Evolutionary conservation across 2,888 invertebrate species (phyloP).

Genomic region (Aplocera efformata): DNA sequence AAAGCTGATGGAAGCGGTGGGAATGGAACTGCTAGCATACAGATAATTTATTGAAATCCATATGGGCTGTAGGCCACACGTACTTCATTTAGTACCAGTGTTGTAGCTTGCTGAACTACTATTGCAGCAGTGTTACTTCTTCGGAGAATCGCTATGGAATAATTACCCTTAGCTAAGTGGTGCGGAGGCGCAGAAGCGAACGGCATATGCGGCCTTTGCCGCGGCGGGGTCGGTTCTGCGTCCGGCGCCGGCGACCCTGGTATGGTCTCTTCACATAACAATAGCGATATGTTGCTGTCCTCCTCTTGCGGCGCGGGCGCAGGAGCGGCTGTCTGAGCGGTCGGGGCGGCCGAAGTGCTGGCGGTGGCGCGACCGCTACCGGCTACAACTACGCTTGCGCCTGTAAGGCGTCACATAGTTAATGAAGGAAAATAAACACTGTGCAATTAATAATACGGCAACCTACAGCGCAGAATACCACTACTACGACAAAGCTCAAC

Average conservation of each 20-base stretch:
- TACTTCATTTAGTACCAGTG: too few relatives aligned
- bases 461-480: too few relatives aligned
- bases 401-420: slow-evolving; percentile 27
- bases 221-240: slow-evolving; percentile 71
- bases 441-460: too few relatives aligned
- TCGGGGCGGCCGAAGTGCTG: slow-evolving; percentile 13
- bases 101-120: too few relatives aligned
- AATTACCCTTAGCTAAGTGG: slow-evolving; percentile 49
- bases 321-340: slow-evolving; percentile 11
- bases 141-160: too few relatives aligned
- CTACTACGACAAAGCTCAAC: too few relatives aligned
- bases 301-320: slow-evolving; percentile 48
- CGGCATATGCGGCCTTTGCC: slow-evolving; percentile 82
- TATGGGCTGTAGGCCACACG: too few relatives aligned
- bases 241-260: slow-evolving; percentile 93
- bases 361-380: slow-evolving; percentile 42
- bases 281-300: slow-evolving; percentile 86
- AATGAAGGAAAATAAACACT: too few relatives aligned
- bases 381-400: slow-evolving; percentile 59
- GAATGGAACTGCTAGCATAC: too few relatives aligned
- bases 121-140: too few relatives aligned
- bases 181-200: slow-evolving; percentile 84
- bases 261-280: slow-evolving; percentile 94
- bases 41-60: too few relatives aligned
- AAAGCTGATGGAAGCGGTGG: too few relatives aligned